phyloP scores from a whole-genome alignment of 2,797 vertebrate genomes.

The Denticeps clupeoides region DNA sequence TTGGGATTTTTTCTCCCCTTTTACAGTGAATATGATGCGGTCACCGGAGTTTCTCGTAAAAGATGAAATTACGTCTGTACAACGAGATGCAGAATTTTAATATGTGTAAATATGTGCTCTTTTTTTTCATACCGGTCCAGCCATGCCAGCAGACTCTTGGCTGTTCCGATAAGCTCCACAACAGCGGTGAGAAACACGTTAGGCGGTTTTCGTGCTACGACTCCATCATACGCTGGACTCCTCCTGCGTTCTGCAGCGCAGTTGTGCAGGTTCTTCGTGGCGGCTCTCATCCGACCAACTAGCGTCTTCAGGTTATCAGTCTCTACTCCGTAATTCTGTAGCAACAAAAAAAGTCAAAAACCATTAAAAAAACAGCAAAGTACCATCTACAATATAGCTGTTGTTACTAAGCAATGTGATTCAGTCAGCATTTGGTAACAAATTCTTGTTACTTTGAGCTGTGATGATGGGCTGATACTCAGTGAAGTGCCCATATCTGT shows the following conservation, averaged over 20 bases:
- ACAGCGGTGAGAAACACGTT: slow-evolving; percentile 88
- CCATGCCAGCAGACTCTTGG: slow-evolving; percentile 83
- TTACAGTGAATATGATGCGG: too few relatives aligned
- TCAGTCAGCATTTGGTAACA: too few relatives aligned
- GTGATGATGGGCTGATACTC: too few relatives aligned
- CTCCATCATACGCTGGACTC: slow-evolving; percentile 64
- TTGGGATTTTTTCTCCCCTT: too few relatives aligned
- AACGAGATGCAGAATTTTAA: too few relatives aligned
- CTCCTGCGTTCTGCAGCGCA: slow-evolving; percentile 72
- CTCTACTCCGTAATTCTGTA: slow-evolving; percentile 84
- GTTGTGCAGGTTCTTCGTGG: slow-evolving; percentile 71
- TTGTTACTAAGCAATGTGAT: too few relatives aligned
- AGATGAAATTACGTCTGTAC: too few relatives aligned
- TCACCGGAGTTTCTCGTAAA: too few relatives aligned
- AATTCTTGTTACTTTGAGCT: too few relatives aligned
- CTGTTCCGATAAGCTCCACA: slow-evolving; percentile 82
- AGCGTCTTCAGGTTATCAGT: slow-evolving; percentile 83
- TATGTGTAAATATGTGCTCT: background rate
- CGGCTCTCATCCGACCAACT: slow-evolving; percentile 68
- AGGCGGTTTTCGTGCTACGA: slow-evolving; percentile 68
- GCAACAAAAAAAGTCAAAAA: slow-evolving; percentile 11
- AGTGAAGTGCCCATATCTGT: too few relatives aligned
- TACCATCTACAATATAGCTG: too few relatives aligned
- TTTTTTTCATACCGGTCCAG: slow-evolving; percentile 71
- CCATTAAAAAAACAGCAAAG: too few relatives aligned